Base-by-base conservation (phyloP, 2,797 vertebrate species). In the Eulemur rubriventer region DNA sequence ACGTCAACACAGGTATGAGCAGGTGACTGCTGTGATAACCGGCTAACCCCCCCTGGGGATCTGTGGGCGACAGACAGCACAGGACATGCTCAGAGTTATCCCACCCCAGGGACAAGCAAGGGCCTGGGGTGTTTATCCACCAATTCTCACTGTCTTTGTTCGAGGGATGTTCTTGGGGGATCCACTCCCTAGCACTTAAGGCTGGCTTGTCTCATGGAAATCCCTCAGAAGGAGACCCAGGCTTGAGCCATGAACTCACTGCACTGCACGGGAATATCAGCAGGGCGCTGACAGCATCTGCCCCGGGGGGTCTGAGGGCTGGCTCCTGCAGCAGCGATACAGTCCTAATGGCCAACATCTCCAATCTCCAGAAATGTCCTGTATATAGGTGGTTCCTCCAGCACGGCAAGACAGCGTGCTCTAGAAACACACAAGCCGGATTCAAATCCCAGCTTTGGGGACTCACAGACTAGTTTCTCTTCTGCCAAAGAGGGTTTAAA, bases 211-310 rank as follows among this genome's bases (percentile, higher is more conserved):
- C 26, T 82, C 6, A 9, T 33, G 57, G 30, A 63, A 81, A 48
- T 16, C 13, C 10, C 24, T 76, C 26, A 69, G 20, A 20, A 4
- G 61, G 89, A 82, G n/a, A 35, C 52, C 43, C 13, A 10, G 22
- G 59, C 52, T 78, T 35, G n/a, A 16, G 3, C 9, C 24, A 5
- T 20, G 78, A 69, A 75, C 13, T 13, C 72, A 16, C 33, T 86
- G 46, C 26, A 41, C 73, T 24, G 2, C 7, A 0, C 4, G 0
- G 6, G 52, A 30, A 38, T 18, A 2, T 2, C 46, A 22, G 35
- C 14, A 11, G 43, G 50, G 24, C 11, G 6, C 5, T 0, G 28
- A 24, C 8, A 11, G 76, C 16, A 0, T 20, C 59, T 3, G 7
- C 20, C 46, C 6, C 0, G 0, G 59, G 28, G 14, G 18, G 6